Conservation (phyloP, 2,888 invertebrate genomes). For the Andrena flavipes region DNA sequence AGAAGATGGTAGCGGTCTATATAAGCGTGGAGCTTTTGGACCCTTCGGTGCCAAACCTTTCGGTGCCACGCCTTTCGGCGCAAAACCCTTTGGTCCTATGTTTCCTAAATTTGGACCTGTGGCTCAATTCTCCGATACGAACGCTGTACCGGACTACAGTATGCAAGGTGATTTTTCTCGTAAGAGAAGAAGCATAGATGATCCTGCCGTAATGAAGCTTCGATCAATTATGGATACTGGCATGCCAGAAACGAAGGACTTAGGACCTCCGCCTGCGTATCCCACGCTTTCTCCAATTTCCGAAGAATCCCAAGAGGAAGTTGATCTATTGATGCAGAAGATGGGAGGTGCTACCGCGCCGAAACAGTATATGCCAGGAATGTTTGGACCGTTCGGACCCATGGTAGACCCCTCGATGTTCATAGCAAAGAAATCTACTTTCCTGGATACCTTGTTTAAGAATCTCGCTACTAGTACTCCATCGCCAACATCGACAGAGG, state of each 20-base stretch:
- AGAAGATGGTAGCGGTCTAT: constrained; percentile 15
- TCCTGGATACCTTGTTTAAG: constrained; percentile 79
- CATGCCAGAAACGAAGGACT: constrained; percentile 45
- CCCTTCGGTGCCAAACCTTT: constrained; percentile 59
- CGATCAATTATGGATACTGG: constrained; percentile 36
- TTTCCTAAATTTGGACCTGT: constrained; percentile 45
- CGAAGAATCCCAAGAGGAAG: constrained; percentile 72
- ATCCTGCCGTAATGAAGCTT: constrained; percentile 19
- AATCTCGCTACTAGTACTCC: constrained; percentile 75
- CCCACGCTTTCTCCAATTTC: constrained; percentile 73
- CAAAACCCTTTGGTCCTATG: constrained; percentile 48
- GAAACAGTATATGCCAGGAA: constrained; percentile 75
- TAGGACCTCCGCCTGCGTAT: constrained; percentile 74
- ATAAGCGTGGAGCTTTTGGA: constrained; percentile 72
- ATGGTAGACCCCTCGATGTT: constrained; percentile 76
- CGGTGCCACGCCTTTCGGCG: constrained; percentile 47
- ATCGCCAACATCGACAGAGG: constrained; percentile 66
- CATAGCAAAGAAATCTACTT: constrained; percentile 77
- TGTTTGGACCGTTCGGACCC: constrained; percentile 72
- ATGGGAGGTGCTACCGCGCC: constrained; percentile 46
- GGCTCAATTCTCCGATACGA: constrained; percentile 34
- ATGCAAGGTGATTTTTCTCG: constrained; percentile 34
- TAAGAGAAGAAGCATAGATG: constrained; percentile 57
- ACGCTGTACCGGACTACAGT: constrained; percentile 35
- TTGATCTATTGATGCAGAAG: constrained; percentile 18